These are phyloP conservation scores for Tenodera sinensis DNA, from an alignment of 2,888 invertebrate species.

Conservation along the genomic window DNA sequence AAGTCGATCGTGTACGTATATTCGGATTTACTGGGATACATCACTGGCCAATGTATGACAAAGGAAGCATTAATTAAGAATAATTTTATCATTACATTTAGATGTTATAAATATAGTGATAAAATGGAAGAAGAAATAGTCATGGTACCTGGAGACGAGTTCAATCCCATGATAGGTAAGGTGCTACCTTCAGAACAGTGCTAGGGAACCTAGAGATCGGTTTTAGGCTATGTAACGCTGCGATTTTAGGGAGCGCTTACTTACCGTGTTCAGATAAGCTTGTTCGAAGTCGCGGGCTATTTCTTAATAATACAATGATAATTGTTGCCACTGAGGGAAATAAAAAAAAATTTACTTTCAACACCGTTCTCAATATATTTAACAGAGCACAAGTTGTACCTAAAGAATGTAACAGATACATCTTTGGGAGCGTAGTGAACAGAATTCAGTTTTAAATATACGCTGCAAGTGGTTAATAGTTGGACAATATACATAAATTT, in stretches of 20 bases:
- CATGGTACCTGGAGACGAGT: constrained; percentile 19
- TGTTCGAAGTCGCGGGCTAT: not conserved
- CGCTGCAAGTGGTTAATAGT: too few relatives aligned
- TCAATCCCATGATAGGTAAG: constrained; percentile 11
- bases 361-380: too few relatives aligned
- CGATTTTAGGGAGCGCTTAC: not conserved
- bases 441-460: too few relatives aligned
- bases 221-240: constrained; percentile 6
- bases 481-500: too few relatives aligned
- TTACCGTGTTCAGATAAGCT: not conserved
- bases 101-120: not conserved
- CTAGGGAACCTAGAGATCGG: constrained; percentile 8
- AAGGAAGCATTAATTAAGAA: not conserved
- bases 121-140: constrained; percentile 24
- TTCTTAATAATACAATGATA: not conserved
- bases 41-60: not conserved
- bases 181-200: not conserved
- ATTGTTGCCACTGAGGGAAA: not conserved
- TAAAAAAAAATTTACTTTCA: not conserved
- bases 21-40: not conserved
- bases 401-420: too few relatives aligned
- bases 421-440: too few relatives aligned
- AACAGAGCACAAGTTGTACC: too few relatives aligned
- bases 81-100: not conserved
- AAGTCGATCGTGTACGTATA: not conserved